phyloP scores from a whole-genome alignment of 1,140 invertebrate species.

The Heliothis virescens region DNA sequence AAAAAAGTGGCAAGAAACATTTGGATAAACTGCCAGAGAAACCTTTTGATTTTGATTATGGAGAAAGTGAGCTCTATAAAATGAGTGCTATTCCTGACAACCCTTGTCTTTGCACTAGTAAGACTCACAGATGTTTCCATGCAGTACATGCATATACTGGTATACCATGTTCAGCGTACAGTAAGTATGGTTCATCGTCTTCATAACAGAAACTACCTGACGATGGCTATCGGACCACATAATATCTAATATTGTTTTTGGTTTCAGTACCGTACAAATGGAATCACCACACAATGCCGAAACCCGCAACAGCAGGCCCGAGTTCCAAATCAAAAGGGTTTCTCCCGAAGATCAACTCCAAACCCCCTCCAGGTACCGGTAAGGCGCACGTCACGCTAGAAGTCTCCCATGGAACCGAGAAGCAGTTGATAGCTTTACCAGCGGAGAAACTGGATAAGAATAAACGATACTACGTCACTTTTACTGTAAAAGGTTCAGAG shows the following conservation, averaged over 20 bases:
- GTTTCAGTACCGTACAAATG: constrained; percentile 89
- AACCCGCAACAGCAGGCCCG: constrained; percentile 82
- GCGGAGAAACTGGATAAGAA: constrained; percentile 94
- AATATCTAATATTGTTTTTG: neutral
- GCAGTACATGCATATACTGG: constrained; percentile 96
- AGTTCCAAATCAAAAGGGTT: constrained; percentile 83
- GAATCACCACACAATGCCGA: constrained; percentile 92
- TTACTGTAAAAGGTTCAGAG: constrained; percentile 92
- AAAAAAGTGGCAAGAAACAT: constrained; percentile 89
- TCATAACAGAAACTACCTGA: neutral
- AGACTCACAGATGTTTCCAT: constrained; percentile 95
- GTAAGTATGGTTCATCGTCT: constrained; percentile 86
- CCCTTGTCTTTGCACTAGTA: constrained; percentile 91
- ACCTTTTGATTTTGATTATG: constrained; percentile 84
- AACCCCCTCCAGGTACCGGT: constrained; percentile 73
- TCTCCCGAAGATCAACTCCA: constrained; percentile 87
- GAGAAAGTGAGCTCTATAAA: constrained; percentile 83
- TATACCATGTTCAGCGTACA: constrained; percentile 93
- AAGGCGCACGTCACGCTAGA: constrained; percentile 90
- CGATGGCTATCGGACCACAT: neutral
- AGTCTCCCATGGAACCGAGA: constrained; percentile 92
- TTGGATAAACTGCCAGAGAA: constrained; percentile 88
- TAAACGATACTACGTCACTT: constrained; percentile 96
- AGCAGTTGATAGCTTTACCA: constrained; percentile 94
- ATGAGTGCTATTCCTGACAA: constrained; percentile 86